Evolutionary conservation across 2,113 vertebrate species (phyloP).

Genomic region (Sceloporus tristichus): DNA sequence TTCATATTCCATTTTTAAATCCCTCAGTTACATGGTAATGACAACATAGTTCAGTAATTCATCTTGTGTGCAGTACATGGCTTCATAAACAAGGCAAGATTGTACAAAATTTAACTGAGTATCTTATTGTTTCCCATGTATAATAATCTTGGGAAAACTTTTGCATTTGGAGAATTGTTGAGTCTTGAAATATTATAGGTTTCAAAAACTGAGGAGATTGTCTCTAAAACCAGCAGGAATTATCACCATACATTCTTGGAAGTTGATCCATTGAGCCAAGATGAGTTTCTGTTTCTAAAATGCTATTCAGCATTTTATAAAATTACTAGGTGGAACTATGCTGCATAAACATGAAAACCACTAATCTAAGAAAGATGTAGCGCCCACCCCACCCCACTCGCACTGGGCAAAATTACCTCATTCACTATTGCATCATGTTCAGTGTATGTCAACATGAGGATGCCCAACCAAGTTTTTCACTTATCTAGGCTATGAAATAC

Average conservation of each 20-base stretch:
- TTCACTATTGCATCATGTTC: conserved; percentile 57
- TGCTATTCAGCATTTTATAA: conserved; percentile 45
- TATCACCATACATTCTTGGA: conserved; percentile 36
- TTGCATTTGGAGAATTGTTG: conserved; percentile 1
- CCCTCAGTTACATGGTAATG: neutral
- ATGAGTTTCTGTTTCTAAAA: conserved; percentile 39
- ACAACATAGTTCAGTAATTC: neutral
- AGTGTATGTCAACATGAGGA: conserved; percentile 59
- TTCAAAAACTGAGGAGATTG: neutral
- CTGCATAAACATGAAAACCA: conserved; percentile 56
- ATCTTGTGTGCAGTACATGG: neutral
- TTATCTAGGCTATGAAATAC: conserved; percentile 47
- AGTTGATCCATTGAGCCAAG: conserved; percentile 25
- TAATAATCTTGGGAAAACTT: neutral
- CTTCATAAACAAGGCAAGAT: neutral
- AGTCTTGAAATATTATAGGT: neutral
- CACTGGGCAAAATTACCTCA: conserved; percentile 55
- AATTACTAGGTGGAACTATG: conserved; percentile 56
- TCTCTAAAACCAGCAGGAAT: neutral
- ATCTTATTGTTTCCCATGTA: neutral
- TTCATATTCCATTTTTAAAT: neutral
- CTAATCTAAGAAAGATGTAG: conserved; percentile 53
- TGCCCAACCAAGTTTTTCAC: conserved; percentile 43
- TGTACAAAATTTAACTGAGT: too few relatives aligned
- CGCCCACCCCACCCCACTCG: conserved; percentile 47